These are phyloP conservation scores for Pseudomyrmex sp. DNA, from an alignment of 1,140 invertebrate species.

Conservation along the genomic window DNA sequence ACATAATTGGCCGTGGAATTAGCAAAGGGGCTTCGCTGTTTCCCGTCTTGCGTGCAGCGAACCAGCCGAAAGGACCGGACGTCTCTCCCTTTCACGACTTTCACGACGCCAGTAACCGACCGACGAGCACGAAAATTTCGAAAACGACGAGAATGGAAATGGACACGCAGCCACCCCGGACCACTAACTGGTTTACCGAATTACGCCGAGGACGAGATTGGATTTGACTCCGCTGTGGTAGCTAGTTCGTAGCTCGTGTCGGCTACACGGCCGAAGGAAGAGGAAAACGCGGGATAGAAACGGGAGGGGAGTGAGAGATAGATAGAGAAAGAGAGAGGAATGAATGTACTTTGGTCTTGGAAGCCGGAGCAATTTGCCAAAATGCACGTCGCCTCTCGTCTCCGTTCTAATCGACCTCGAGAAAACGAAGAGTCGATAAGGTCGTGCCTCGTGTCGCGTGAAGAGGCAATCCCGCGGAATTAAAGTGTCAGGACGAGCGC, in stretches of 20 bases:
- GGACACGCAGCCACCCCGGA: conserved; percentile 65
- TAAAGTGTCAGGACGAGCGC: conserved; percentile 40
- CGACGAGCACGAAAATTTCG: conserved; percentile 71
- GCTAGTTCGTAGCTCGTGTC: conserved; percentile 43
- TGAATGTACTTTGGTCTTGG: conserved; percentile 50
- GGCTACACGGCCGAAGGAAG: not conserved
- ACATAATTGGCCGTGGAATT: conserved; percentile 81
- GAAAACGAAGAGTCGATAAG: conserved; percentile 54
- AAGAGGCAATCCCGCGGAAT: conserved; percentile 47
- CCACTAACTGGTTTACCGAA: conserved; percentile 79
- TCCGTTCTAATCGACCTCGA: conserved; percentile 52
- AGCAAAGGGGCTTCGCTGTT: conserved; percentile 72
- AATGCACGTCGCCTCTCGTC: conserved; percentile 63
- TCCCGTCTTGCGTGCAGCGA: conserved; percentile 74
- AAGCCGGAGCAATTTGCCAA: conserved; percentile 71
- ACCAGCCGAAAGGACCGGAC: conserved; percentile 62
- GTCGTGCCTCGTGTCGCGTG: conserved; percentile 30
- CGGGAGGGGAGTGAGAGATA: no score
- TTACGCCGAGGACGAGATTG: conserved; percentile 76
- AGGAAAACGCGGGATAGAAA: not conserved
- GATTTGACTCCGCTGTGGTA: conserved; percentile 74
- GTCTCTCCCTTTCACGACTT: not conserved
- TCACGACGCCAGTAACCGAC: not conserved
- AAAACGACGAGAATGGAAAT: conserved; percentile 77
- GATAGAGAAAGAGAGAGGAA: conserved; percentile 19